These are phyloP conservation scores for Melanotaenia pygmaea DNA, from an alignment of 2,797 vertebrate genomes.

Conservation along the genomic window DNA sequence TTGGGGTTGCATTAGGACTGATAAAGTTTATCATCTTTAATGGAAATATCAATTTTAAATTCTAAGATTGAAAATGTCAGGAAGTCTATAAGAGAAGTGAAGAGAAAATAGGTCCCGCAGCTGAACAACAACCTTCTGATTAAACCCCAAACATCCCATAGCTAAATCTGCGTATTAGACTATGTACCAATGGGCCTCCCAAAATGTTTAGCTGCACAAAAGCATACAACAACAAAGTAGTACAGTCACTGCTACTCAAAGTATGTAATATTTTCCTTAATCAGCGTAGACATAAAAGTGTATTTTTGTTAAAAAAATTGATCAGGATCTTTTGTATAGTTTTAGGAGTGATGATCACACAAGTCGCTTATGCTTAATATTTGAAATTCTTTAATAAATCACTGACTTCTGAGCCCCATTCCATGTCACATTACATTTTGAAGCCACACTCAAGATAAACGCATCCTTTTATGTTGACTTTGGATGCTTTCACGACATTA, in stretches of 20 bases:
- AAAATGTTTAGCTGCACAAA: too few species aligned
- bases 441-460: background rate
- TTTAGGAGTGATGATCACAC: background rate
- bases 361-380: background rate
- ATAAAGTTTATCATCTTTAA: background rate
- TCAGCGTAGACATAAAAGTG: background rate
- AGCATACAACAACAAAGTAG: background rate
- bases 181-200: background rate
- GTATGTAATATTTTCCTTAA: background rate
- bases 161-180: too few species aligned
- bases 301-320: background rate
- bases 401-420: background rate
- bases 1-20: background rate
- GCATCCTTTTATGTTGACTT: background rate
- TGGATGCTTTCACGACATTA: background rate
- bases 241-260: background rate
- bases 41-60: background rate
- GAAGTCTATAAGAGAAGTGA: background rate
- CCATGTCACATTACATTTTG: background rate
- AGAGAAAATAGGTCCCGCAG: background rate
- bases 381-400: background rate
- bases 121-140: background rate
- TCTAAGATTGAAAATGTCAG: background rate
- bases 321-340: background rate
- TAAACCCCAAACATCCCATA: background rate